Evolutionary conservation across 2,888 invertebrate genomes (phyloP).

Genomic region (Amblyteles armatorius): DNA sequence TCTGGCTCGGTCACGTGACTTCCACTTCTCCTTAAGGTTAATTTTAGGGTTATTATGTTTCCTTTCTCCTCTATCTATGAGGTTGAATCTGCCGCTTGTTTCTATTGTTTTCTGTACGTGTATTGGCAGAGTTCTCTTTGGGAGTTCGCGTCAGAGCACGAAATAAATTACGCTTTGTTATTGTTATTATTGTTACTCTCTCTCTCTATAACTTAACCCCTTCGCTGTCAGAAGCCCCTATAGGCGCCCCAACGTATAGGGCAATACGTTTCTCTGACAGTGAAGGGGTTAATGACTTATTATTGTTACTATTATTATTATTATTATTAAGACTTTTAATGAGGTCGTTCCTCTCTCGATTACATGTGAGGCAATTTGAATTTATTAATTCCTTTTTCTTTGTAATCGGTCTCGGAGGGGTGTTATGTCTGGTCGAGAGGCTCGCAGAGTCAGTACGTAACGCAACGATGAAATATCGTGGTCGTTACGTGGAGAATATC

Average conservation of each 20-base stretch:
- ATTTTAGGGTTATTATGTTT: no score
- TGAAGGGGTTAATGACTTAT: neutral
- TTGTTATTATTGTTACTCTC: neutral
- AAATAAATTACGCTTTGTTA: neutral
- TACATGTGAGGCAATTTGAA: no score
- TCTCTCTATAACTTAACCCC: neutral
- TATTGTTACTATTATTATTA: neutral
- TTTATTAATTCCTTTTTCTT: neutral
- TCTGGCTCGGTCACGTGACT: no score
- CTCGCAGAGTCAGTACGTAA: slow-evolving; percentile 30
- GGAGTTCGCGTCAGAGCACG: neutral
- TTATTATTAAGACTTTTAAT: neutral
- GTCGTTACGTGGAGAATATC: slow-evolving; percentile 49
- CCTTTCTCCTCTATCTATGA: no score
- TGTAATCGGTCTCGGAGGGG: neutral
- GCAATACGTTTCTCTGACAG: no score
- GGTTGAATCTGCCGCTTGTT: no score
- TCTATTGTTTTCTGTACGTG: no score
- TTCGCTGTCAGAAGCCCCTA: no score
- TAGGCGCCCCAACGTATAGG: no score
- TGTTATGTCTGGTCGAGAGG: slow-evolving; percentile 39
- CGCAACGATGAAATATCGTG: slow-evolving; percentile 55
- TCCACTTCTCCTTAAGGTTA: no score
- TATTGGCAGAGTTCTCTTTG: no score
- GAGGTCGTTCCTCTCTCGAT: no score